Evolutionary conservation across 2,113 vertebrate genomes (phyloP), one percentile per base, ranked within the genome.

Genomic region (Amphilophus citrinellus): DNA sequence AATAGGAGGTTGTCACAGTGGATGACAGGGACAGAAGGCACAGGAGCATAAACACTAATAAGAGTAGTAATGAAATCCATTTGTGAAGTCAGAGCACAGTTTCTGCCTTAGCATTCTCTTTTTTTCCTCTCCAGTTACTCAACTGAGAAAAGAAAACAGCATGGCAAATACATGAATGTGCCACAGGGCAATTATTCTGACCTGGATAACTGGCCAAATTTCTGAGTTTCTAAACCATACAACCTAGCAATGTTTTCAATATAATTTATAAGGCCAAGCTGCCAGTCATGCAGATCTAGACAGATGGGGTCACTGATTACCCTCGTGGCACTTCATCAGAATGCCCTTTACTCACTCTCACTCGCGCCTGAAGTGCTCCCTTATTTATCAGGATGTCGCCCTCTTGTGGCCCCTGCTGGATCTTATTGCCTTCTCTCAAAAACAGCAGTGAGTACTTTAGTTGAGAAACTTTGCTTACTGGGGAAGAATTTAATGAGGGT

Each of bases 301-400:
- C 88, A 93, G 86, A 92, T 88, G 82, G 82, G 86, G 75, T 83
- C 24, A 78, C 50, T 58, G 20, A 84, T 73, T 68, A 53, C 65
- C 63, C 79, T n/a, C 30, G 13, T 79, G 50, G 58, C 83, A 37
- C 35, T 32, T 44, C 32, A 50, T 59, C 18, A 62, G 61, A 61
- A 68, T 10, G 2, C 18, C 27, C 32, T 60, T 60, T 3, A 39
- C 59, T 68, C 5, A 11, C 53, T 22, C 42, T 50, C 2, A 14
- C 24, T 30, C 15, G 0, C 9, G 13, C 10, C 10, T 32, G 17
- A 73, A 8, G 0, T 32, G 11, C 0, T 53, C 27, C 53, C 32
- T 53, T 32, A 73, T 32, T 56, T 73, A 30, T 32, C 15, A 56
- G 47, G 47, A 73, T 56, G 47, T 32, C 17, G 47, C 68, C 68